Percentiles rank a stretch among this genome's conserved stretches.
Evolutionary conservation across 2,113 vertebrate species (phyloP).

Genomic region (Callipepla californica): DNA sequence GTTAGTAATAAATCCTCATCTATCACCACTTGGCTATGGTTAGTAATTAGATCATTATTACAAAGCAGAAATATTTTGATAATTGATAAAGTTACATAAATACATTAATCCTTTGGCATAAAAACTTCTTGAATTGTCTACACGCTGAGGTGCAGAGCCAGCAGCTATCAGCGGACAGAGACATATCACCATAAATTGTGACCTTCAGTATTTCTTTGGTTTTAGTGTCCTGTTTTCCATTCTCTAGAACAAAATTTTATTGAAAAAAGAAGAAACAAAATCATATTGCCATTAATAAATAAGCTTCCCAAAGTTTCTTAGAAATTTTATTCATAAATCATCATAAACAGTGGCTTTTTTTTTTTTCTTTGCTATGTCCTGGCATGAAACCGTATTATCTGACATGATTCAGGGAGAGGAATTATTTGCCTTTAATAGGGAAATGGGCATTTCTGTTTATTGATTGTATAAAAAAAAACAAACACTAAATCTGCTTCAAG

Average conservation of each 20-base stretch:
- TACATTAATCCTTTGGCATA: not conserved
- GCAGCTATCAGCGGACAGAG: not conserved
- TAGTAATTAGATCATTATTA: not conserved
- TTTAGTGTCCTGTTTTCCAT: not conserved
- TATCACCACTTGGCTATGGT: not conserved
- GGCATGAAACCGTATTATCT: not conserved
- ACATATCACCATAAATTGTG: not conserved
- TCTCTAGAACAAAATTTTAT: not conserved
- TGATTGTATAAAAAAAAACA: not conserved
- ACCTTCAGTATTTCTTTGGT: not conserved
- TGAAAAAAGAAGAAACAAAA: not conserved
- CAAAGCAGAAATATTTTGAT: conserved; percentile 22
- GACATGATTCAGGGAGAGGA: not conserved
- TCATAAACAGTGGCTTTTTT: not conserved
- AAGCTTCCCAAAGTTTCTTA: not conserved
- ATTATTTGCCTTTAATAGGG: not conserved
- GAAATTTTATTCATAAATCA: not conserved
- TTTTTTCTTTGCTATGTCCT: not conserved
- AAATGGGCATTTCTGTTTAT: not conserved
- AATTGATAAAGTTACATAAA: conserved; percentile 10
- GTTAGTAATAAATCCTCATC: conserved; percentile 25
- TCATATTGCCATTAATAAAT: not conserved
- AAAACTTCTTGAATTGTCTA: not conserved
- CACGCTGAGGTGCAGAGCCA: not conserved
- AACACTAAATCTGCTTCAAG: not conserved